Evolutionary conservation across 2,888 invertebrate genomes (phyloP), one percentile per base, ranked within the genome.

Genomic region (Pammene aurita): DNA sequence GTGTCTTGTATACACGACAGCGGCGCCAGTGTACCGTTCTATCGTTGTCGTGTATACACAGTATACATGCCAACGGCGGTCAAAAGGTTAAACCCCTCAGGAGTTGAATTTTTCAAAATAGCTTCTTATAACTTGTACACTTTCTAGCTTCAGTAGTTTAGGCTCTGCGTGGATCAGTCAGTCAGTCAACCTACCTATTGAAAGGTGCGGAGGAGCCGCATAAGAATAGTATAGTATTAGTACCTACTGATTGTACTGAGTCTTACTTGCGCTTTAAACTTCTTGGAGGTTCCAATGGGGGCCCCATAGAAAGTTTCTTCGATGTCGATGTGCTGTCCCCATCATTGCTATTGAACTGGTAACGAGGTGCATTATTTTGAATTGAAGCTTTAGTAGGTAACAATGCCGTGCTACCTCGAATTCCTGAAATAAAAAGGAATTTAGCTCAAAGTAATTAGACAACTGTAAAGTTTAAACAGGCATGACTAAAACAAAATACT

Each of bases 191-290:
- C n/a, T n/a, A n/a, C n/a, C n/a, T n/a, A n/a, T n/a, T n/a, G n/a
- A n/a, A n/a, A n/a, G n/a, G n/a, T n/a, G 4, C 1, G 26, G 26
- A 26, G 4, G 26, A 2, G 26, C 26, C 26, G 26, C 4, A 2
- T 26, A 26, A 26, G 26, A 26, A 26, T 26, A 26, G 26, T 2
- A 26, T 26, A 4, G 26, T 26, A 26, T 4, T 2, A 26, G 4
- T 26, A 26, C 26, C 26, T 26, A 26, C 26, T 26, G 38, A 9
- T 6, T 38, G 7, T 14, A 41, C 7, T 35, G 7, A 52, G 11
- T 69, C 75, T 74, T 80, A 91, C 92, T 81, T 89, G 72, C 89
- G 86, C 77, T 88, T 91, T 2, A 83, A 77, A 75, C 76, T 84
- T 38, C 78, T 80, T 0, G 86, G 85, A 10, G 82, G 85, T 16